Evolutionary conservation across 2,888 invertebrate genomes (phyloP).

Genomic region (Dryococelus australis): DNA sequence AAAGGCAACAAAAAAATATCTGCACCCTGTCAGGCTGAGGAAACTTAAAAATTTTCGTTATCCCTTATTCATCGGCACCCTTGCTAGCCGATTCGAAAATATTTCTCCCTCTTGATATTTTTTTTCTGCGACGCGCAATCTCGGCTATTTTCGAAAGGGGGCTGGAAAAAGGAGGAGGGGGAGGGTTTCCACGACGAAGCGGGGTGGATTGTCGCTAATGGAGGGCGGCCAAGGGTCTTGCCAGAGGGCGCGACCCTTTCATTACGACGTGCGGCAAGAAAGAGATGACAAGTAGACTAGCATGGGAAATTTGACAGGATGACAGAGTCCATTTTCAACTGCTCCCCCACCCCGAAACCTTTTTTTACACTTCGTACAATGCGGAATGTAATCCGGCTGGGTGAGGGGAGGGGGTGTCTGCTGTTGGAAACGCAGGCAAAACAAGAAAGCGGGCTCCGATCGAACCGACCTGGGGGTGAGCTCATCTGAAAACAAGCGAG

Average conservation of each 20-base stretch:
- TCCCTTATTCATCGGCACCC: neutral
- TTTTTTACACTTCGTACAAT: neutral
- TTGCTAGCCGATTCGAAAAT: neutral
- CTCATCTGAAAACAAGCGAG: neutral
- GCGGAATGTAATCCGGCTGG: neutral
- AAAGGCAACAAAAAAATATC: no score
- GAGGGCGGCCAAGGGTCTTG: neutral
- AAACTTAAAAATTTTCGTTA: neutral
- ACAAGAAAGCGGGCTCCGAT: neutral
- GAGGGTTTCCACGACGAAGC: no score
- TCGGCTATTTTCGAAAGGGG: neutral
- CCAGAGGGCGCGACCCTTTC: constrained; percentile 18
- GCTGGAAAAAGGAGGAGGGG: neutral
- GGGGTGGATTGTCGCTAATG: constrained; percentile 13
- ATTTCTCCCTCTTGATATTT: neutral
- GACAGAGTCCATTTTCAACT: constrained; percentile 26
- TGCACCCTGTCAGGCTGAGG: neutral
- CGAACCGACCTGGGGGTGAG: neutral
- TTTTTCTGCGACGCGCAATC: neutral
- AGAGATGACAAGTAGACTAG: constrained; percentile 30
- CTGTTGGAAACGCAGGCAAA: neutral
- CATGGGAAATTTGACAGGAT: constrained; percentile 29
- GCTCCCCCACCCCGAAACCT: neutral
- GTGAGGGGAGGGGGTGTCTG: neutral
- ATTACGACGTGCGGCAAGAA: constrained; percentile 19